These are phyloP conservation scores for Momotus momota DNA, from an alignment of 2,797 vertebrate genomes.

Conservation along the genomic window DNA sequence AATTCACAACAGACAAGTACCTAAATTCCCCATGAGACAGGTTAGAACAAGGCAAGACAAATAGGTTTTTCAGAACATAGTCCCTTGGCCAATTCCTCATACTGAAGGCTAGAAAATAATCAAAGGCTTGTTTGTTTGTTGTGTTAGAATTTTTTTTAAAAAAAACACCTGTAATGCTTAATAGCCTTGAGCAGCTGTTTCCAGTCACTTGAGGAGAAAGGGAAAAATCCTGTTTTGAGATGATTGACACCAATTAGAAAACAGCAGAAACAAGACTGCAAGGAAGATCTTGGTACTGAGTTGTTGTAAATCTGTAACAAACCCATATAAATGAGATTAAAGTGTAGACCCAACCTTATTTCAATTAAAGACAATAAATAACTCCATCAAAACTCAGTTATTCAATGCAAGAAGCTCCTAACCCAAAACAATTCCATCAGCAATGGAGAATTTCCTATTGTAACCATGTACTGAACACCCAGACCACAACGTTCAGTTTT, in stretches of 20 bases:
- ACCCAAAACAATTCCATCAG: neutral
- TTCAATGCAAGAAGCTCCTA: neutral
- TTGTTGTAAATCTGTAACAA: neutral
- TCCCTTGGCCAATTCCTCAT: neutral
- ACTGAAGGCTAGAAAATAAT: neutral
- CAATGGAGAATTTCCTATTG: neutral
- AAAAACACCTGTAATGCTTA: neutral
- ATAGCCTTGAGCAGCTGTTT: neutral
- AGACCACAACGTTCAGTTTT: accelerated
- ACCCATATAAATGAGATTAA: accelerated
- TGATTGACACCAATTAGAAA: neutral
- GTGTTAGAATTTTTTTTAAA: neutral
- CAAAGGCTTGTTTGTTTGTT: accelerated
- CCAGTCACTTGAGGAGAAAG: neutral
- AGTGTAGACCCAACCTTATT: neutral
- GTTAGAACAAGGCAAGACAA: neutral
- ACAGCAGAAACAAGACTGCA: neutral
- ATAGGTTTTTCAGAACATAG: neutral
- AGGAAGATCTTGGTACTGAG: neutral
- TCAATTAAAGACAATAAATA: neutral
- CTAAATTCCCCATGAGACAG: neutral
- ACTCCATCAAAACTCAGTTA: neutral
- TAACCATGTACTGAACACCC: accelerated
- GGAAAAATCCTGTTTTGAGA: neutral
- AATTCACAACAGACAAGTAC: neutral